Evolutionary conservation across 2,888 invertebrate genomes (phyloP), one percentile per base, ranked within the genome.

Genomic region (Diarsia brunnea): DNA sequence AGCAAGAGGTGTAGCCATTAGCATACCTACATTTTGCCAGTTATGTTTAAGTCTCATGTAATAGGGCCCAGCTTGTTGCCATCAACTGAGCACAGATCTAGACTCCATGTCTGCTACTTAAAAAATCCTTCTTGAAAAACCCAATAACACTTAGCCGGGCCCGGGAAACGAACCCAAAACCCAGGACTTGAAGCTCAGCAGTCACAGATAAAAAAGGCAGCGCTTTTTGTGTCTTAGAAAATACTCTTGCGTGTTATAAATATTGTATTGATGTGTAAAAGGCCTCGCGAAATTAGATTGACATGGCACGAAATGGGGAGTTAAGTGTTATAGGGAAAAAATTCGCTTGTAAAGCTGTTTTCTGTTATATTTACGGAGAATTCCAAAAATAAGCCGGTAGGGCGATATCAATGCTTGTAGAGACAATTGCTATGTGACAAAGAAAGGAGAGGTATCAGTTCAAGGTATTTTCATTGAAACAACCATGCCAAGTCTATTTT

Each of bases 271-370:
- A 60, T 66, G 21, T 58, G 45, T 70, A 45, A 31, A 21, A 45
- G 45, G 45, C 45, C 45, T 70, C n/a, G 47, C 19, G 38, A 69
- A 66, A 70, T 74, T 79, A 61, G 45, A 63, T 69, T 68, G 61
- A 51, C 38, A 12, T 38, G 16, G n/a, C 24, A 53, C 47, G 51
- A 49, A 49, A 73, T 60, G 16, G 21, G 12, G 14, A 31, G 61
- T 2, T 55, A 47, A 74, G 66, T 53, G 21, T 60, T 69, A 67
- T 45, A 66, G 66, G 49, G 27, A 65, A 61, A 49, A 21, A 27
- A 27, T 67, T 67, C 19, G 14, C 53, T 21, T 66, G 60, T 21
- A 14, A 55, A 69, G 38, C 11, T 72, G n/a, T 68, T 68, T 53
- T 53, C 11, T 51, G 1, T 16, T 27, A 51, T 58, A 12, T 51